These are phyloP conservation scores for Lepidotrigona ventralis DNA, from an alignment of 1,140 invertebrate species.

Conservation along the genomic window DNA sequence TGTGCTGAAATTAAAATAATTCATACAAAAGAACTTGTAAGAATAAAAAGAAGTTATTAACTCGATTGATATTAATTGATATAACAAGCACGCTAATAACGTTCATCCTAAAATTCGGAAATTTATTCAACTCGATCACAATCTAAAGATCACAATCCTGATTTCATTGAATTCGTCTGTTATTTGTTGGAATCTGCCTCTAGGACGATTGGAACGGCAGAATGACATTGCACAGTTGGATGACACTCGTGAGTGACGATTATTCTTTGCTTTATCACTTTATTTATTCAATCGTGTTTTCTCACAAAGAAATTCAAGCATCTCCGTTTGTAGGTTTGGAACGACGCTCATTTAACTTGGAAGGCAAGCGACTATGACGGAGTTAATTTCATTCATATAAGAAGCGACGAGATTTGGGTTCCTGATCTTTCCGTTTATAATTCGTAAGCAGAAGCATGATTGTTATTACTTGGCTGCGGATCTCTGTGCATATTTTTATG, in stretches of 20 bases:
- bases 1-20: too few species aligned
- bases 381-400: slow-evolving; percentile 72
- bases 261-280: neutral
- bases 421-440: slow-evolving; percentile 80
- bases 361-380: slow-evolving; percentile 75
- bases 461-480: neutral
- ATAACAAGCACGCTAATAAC: too few species aligned
- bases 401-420: slow-evolving; percentile 77
- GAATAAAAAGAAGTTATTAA: too few species aligned
- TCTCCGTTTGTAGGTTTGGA: slow-evolving; percentile 74
- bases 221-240: slow-evolving; percentile 69
- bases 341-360: slow-evolving; percentile 79
- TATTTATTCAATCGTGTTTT: neutral
- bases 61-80: too few species aligned
- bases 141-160: neutral
- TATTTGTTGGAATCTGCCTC: slow-evolving; percentile 12
- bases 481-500: too few species aligned
- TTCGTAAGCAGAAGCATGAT: slow-evolving; percentile 69
- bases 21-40: too few species aligned
- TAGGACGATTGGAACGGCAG: slow-evolving; percentile 61
- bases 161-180: neutral
- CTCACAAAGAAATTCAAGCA: slow-evolving; percentile 9
- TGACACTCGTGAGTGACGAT: slow-evolving; percentile 66
- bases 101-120: too few species aligned
- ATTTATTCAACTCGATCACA: neutral